Evolutionary conservation across 2,113 vertebrate genomes (phyloP).

Genomic region (Apaloderma vittatum): DNA sequence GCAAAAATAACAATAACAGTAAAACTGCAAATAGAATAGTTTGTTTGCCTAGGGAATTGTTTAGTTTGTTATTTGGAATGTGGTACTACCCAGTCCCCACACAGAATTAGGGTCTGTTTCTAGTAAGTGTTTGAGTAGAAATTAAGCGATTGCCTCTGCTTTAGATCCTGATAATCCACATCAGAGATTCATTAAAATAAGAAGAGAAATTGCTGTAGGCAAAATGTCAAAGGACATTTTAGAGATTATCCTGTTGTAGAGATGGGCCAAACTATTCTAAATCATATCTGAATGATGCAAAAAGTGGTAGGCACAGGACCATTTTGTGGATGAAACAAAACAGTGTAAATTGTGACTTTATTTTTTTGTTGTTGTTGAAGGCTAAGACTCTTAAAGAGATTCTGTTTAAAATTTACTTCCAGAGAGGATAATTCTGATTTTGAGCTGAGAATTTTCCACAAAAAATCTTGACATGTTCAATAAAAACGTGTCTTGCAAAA

Average conservation of each 20-base stretch:
- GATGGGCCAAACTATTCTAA: not conserved
- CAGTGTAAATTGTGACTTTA: not conserved
- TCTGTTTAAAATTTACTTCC: not conserved
- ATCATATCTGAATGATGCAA: not conserved
- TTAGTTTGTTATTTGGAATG: slow-evolving; percentile 15
- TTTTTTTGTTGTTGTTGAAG: not conserved
- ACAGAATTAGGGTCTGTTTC: slow-evolving; percentile 8
- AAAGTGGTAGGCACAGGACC: not conserved
- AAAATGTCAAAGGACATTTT: not conserved
- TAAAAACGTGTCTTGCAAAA: not conserved
- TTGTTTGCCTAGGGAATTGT: slow-evolving; percentile 7
- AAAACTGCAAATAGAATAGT: slow-evolving; percentile 7
- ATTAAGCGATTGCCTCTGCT: not conserved
- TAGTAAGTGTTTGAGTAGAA: slow-evolving; percentile 1
- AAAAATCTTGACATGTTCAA: not conserved
- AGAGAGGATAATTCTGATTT: not conserved
- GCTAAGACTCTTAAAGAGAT: not conserved
- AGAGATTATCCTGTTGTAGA: not conserved
- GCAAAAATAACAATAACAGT: slow-evolving; percentile 24
- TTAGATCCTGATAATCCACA: not conserved
- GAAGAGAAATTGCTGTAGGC: not conserved
- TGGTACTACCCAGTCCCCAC: not conserved
- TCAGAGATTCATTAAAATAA: not conserved
- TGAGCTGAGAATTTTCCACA: not conserved
- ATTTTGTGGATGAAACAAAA: not conserved